Evolutionary conservation across 2,113 vertebrate genomes (phyloP).

Genomic region (Grus americana): DNA sequence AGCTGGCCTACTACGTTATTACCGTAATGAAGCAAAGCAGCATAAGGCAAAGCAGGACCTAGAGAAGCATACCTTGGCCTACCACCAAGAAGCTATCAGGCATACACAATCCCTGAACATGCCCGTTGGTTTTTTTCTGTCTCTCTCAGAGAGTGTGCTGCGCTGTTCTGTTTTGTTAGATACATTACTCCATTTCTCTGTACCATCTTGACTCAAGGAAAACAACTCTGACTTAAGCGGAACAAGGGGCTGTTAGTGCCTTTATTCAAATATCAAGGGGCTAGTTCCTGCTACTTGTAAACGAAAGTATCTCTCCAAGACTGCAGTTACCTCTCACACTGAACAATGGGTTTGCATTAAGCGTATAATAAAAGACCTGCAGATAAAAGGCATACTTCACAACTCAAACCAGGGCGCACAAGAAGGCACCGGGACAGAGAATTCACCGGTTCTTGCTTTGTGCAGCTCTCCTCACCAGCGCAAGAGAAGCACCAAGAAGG

Average conservation of each 20-base stretch:
- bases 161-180: background rate
- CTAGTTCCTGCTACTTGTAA: background rate
- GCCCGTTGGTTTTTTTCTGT: fast-evolving
- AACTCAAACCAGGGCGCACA: background rate
- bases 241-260: background rate
- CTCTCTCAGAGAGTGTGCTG: no score
- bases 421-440: fast-evolving
- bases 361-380: background rate
- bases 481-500: background rate
- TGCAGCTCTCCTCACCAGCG: background rate
- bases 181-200: background rate
- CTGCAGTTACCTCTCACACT: background rate
- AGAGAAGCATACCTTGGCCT: background rate
- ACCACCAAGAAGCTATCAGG: background rate
- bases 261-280: background rate
- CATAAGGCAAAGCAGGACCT: background rate
- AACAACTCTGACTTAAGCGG: background rate
- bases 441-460: background rate
- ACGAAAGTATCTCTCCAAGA: background rate
- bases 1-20: background rate
- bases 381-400: background rate
- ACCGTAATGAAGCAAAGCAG: background rate
- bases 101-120: fast-evolving
- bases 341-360: background rate
- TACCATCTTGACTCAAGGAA: background rate